phyloP scores from a whole-genome alignment of 2,888 invertebrate genomes.

The Mylabris sibirica region DNA sequence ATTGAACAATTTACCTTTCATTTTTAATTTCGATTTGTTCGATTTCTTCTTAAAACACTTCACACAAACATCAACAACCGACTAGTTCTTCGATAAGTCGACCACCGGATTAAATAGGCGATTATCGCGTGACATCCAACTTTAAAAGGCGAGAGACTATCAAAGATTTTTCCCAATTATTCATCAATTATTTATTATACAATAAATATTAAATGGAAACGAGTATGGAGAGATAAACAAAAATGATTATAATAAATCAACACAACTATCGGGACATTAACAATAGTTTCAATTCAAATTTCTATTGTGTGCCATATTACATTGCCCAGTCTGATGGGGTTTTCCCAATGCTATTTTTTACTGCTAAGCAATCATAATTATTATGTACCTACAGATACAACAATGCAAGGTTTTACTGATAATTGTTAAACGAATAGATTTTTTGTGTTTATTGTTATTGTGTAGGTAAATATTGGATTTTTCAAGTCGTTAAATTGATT shows the following conservation, averaged over 20 bases:
- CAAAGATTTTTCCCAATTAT: background rate
- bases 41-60: background rate
- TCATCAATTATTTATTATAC: background rate
- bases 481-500: no score
- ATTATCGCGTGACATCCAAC: slow-evolving; percentile 6
- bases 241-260: background rate
- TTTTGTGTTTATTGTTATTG: no score
- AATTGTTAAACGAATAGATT: background rate
- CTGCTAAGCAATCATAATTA: background rate
- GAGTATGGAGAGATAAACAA: background rate
- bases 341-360: background rate
- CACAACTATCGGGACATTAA: background rate
- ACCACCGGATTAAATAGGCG: background rate
- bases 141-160: slow-evolving; percentile 1
- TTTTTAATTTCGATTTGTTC: background rate
- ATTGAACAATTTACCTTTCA: background rate
- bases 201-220: background rate
- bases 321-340: background rate
- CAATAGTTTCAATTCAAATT: background rate
- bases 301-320: background rate
- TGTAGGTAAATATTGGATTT: no score
- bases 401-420: background rate
- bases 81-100: background rate
- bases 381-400: background rate
- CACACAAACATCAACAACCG: background rate